Conservation (phyloP, 2,888 invertebrate genomes). For the Pammene aurita region DNA sequence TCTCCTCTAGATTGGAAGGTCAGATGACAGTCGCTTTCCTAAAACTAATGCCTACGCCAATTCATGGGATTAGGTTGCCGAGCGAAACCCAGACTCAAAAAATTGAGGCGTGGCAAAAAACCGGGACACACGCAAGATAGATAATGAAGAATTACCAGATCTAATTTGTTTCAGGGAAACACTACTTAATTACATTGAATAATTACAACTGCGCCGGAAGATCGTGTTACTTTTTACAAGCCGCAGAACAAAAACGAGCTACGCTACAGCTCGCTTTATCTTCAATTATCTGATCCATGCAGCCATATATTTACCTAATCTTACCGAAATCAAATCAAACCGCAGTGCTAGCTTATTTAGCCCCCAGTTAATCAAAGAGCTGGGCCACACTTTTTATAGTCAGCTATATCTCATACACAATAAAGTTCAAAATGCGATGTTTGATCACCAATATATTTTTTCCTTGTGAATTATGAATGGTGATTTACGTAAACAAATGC, state of each 20-base stretch:
- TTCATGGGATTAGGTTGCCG: too few relatives aligned
- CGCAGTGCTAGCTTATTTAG: slow-evolving; percentile 52
- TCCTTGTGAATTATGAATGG: slow-evolving; percentile 30
- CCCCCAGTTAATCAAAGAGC: slow-evolving; percentile 54
- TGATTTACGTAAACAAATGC: slow-evolving; percentile 29
- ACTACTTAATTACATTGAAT: neutral
- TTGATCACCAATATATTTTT: slow-evolving; percentile 2
- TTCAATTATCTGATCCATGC: slow-evolving; percentile 51
- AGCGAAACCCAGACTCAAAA: too few relatives aligned
- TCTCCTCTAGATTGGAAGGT: too few relatives aligned
- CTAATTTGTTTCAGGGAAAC: too few relatives aligned
- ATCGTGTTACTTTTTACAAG: slow-evolving; percentile 25
- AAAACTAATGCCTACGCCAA: too few relatives aligned
- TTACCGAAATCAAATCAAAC: slow-evolving; percentile 55
- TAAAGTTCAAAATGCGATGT: slow-evolving; percentile 7
- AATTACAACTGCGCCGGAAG: slow-evolving; percentile 1
- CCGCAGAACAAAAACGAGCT: slow-evolving; percentile 15
- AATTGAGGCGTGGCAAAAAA: too few relatives aligned
- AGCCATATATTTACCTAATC: slow-evolving; percentile 61
- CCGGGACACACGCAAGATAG: too few relatives aligned
- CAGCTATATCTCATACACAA: neutral
- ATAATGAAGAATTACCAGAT: too few relatives aligned
- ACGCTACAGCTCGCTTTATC: slow-evolving; percentile 16
- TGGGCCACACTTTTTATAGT: slow-evolving; percentile 1
- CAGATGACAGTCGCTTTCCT: too few relatives aligned